Conservation (phyloP, 2,113 vertebrate species). For the Tamias sibiricus region DNA sequence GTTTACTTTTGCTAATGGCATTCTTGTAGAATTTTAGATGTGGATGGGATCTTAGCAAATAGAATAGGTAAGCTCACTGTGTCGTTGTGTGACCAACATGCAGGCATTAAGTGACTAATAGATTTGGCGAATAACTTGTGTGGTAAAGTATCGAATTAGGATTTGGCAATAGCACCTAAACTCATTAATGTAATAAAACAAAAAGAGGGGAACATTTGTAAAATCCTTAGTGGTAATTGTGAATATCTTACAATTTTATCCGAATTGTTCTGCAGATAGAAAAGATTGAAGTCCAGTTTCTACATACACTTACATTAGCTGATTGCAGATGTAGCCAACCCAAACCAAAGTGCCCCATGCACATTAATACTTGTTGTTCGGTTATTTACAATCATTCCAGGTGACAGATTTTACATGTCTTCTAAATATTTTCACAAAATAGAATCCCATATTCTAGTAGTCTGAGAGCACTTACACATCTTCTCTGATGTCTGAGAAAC, state of each 20-base stretch:
- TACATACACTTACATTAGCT: neutral
- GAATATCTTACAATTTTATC: neutral
- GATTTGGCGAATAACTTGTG: neutral
- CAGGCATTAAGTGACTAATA: neutral
- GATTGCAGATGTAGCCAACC: accelerated
- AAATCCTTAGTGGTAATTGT: neutral
- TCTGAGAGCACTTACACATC: neutral
- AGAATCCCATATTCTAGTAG: neutral
- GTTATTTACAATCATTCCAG: neutral
- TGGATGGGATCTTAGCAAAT: neutral
- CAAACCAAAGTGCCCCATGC: neutral
- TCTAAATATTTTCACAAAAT: neutral
- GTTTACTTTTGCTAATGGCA: neutral
- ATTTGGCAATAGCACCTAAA: neutral
- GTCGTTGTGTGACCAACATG: neutral
- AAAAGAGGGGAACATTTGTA: neutral
- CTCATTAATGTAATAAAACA: neutral
- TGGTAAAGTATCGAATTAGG: neutral
- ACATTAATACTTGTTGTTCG: neutral
- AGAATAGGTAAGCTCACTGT: neutral
- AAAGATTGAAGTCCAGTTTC: neutral
- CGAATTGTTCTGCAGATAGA: neutral
- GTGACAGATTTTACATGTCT: neutral
- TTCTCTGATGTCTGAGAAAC: neutral
- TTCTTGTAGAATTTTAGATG: neutral